These are phyloP conservation scores for Dasypolia templi DNA, from an alignment of 2,888 invertebrate species.

Conservation along the genomic window DNA sequence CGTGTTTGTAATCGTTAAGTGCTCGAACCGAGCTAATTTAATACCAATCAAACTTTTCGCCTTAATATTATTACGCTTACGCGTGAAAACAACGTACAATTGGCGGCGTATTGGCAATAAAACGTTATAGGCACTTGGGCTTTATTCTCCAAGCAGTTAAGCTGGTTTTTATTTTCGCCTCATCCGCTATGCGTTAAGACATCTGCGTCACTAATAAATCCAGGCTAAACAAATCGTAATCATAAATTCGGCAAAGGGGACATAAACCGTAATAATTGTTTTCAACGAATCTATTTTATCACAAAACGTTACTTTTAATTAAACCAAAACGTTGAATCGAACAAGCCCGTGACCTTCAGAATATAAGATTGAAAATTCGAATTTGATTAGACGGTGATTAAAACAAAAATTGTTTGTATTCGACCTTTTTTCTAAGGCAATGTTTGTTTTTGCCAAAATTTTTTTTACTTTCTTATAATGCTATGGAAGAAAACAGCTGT, in stretches of 20 bases:
- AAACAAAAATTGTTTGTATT: not conserved
- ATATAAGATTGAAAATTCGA: constrained; percentile 33
- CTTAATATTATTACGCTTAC: constrained; percentile 44
- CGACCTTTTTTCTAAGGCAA: not conserved
- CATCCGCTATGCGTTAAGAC: constrained; percentile 62
- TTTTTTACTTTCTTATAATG: not conserved
- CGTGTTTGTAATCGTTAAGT: constrained; percentile 40
- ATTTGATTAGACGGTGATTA: constrained; percentile 1
- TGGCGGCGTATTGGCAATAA: constrained; percentile 70
- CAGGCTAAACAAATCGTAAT: constrained; percentile 59
- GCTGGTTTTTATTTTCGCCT: constrained; percentile 73
- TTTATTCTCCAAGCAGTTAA: constrained; percentile 77
- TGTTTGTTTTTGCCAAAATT: not conserved
- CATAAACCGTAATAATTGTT: constrained; percentile 45
- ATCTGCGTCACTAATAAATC: constrained; percentile 72
- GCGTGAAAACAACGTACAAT: constrained; percentile 61
- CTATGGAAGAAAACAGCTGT: not conserved
- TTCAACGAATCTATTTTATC: constrained; percentile 12
- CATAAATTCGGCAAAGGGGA: constrained; percentile 36
- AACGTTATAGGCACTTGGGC: constrained; percentile 77
- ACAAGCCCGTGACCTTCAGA: constrained; percentile 2
- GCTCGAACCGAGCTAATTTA: constrained; percentile 24
- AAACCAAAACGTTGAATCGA: constrained; percentile 2
- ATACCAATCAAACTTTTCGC: constrained; percentile 58
- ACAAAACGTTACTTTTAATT: constrained; percentile 36